A percentile compares a stretch with the other conserved stretches of the same genome.
phyloP scores from a whole-genome alignment of 2,113 vertebrate genomes.

The Phyllopteryx taeniolatus region DNA sequence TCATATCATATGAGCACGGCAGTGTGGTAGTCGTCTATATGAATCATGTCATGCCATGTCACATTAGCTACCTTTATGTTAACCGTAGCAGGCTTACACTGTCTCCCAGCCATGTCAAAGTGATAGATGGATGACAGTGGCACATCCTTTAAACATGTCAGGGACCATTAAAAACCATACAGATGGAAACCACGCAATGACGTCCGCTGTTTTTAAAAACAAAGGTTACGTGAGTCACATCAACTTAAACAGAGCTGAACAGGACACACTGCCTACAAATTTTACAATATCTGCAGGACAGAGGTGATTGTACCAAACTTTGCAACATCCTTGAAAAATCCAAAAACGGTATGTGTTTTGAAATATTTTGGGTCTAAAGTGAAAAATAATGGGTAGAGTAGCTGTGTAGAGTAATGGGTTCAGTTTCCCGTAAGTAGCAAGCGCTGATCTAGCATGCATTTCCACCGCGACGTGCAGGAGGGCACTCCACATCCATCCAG shows the following conservation, averaged over 20 bases:
- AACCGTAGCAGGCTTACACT: background rate
- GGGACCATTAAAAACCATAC: slow-evolving; percentile 23
- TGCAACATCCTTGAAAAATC: background rate
- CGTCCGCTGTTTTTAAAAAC: slow-evolving; percentile 8
- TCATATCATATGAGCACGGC: slow-evolving; percentile 24
- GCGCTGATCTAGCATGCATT: too few species aligned
- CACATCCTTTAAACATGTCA: slow-evolving; percentile 43
- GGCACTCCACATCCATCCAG: too few species aligned
- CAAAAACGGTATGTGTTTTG: background rate
- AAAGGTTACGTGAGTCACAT: slow-evolving; percentile 1
- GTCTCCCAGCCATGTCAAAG: slow-evolving; percentile 32
- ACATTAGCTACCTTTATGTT: slow-evolving; percentile 41
- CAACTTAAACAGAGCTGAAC: background rate
- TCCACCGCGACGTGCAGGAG: too few species aligned
- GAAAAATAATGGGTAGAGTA: too few species aligned
- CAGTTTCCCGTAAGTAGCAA: too few species aligned
- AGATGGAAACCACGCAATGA: slow-evolving; percentile 7
- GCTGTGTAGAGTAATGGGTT: too few species aligned
- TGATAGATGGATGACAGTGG: slow-evolving; percentile 46
- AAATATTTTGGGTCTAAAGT: too few species aligned
- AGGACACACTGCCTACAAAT: slow-evolving; percentile 10
- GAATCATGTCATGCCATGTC: slow-evolving; percentile 40
- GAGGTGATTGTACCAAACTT: background rate
- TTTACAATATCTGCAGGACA: slow-evolving; percentile 10
- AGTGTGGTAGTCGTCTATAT: slow-evolving; percentile 22